Conservation (phyloP, 1,140 invertebrate species). For the Rhyacophila brunnea region DNA sequence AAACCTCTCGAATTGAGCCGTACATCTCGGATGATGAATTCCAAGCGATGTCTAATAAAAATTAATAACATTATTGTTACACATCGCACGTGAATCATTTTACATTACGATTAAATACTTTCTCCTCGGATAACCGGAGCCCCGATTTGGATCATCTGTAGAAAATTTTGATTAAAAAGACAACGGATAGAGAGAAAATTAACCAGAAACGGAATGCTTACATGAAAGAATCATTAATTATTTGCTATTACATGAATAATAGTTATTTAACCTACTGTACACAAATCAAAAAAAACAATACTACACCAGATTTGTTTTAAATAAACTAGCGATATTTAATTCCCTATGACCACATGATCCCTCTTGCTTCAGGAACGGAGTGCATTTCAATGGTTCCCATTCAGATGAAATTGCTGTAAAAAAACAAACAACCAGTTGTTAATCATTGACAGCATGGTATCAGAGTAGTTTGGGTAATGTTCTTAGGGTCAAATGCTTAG, state of each 20-base stretch:
- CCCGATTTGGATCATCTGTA: neutral
- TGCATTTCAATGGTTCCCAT: constrained; percentile 20
- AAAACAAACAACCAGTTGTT: neutral
- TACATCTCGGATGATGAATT: too few species aligned
- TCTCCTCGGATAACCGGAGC: neutral
- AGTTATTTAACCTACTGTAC: constrained; percentile 35
- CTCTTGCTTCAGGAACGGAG: constrained; percentile 17
- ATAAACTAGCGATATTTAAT: constrained; percentile 34
- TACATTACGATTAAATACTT: constrained; percentile 8
- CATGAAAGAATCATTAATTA: constrained; percentile 16
- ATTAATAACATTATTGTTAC: too few species aligned
- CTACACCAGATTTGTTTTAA: constrained; percentile 32
- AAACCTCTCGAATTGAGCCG: too few species aligned
- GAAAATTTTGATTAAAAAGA: constrained; percentile 11
- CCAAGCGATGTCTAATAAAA: too few species aligned
- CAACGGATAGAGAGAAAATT: constrained; percentile 1
- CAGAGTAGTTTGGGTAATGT: neutral
- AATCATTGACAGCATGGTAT: neutral
- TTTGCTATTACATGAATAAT: constrained; percentile 33
- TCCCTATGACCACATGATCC: constrained; percentile 30
- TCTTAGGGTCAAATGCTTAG: neutral
- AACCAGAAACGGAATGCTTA: constrained; percentile 34
- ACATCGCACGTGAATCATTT: neutral
- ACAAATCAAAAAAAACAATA: constrained; percentile 33
- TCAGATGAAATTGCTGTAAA: constrained; percentile 25